These are phyloP conservation scores for Ellobius talpinus DNA, from an alignment of 2,113 vertebrate genomes.

Conservation along the genomic window DNA sequence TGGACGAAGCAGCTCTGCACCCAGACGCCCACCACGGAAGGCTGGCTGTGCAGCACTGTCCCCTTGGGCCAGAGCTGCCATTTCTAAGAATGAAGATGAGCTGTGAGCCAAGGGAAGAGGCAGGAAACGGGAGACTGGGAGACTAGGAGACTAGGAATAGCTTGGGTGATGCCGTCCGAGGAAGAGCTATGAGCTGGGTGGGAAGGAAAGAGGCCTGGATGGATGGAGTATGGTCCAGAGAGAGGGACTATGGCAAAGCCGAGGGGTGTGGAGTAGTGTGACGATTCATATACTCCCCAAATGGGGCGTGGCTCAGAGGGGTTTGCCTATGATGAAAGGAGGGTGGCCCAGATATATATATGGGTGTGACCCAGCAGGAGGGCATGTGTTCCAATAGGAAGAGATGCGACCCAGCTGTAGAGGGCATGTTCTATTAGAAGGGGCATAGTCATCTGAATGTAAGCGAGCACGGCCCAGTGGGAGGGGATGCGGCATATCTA, in stretches of 20 bases:
- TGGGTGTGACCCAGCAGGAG: background rate
- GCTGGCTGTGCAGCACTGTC: background rate
- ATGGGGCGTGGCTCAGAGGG: background rate
- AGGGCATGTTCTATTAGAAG: background rate
- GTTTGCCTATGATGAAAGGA: background rate
- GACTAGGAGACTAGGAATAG: background rate
- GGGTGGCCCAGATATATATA: background rate
- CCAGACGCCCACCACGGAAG: background rate
- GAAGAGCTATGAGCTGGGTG: background rate
- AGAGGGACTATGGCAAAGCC: background rate
- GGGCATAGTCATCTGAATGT: background rate
- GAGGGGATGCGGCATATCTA: background rate
- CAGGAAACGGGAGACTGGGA: background rate
- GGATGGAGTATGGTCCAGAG: background rate
- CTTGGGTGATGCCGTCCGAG: background rate
- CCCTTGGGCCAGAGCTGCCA: background rate
- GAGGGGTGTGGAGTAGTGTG: background rate
- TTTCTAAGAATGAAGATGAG: background rate
- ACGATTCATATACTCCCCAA: background rate
- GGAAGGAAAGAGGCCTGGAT: background rate
- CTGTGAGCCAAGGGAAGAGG: background rate
- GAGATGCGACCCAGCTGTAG: background rate
- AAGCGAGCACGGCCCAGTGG: background rate
- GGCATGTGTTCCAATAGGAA: background rate
- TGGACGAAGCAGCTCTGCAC: background rate